Percentiles rank a stretch among this genome's conserved stretches.
These are phyloP conservation scores for Theretra japonica DNA, from an alignment of 2,888 invertebrate species.

Conservation along the genomic window DNA sequence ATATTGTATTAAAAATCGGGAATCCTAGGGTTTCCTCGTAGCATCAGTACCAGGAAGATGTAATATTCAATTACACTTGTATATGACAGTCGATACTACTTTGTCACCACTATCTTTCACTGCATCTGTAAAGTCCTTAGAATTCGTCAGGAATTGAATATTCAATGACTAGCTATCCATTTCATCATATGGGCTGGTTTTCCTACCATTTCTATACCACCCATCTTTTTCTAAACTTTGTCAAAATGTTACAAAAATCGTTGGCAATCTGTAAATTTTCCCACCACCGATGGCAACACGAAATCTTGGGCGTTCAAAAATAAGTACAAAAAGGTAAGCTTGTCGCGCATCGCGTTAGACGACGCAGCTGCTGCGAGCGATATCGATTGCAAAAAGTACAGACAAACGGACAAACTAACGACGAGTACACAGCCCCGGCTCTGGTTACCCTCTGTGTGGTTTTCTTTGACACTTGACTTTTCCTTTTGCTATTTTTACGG, in stretches of 20 bases:
- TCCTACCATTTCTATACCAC: too few species aligned
- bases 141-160: too few species aligned
- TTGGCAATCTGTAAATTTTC: neutral
- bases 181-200: too few species aligned
- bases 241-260: neutral
- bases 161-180: too few species aligned
- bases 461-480: constrained; percentile 6
- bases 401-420: constrained; percentile 63
- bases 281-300: neutral
- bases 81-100: too few species aligned
- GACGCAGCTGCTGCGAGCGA: constrained; percentile 77
- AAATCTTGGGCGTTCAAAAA: constrained; percentile 23
- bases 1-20: too few species aligned
- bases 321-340: constrained; percentile 42
- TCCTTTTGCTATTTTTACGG: neutral
- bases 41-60: too few species aligned
- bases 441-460: neutral
- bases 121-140: too few species aligned
- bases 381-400: constrained; percentile 77
- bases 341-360: constrained; percentile 42
- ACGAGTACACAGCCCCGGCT: constrained; percentile 53
- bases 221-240: neutral
- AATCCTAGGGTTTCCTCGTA: too few species aligned
- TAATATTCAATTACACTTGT: too few species aligned
- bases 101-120: too few species aligned